Evolutionary conservation across 2,797 vertebrate genomes (phyloP).

Genomic region (Knipowitschia caucasica): DNA sequence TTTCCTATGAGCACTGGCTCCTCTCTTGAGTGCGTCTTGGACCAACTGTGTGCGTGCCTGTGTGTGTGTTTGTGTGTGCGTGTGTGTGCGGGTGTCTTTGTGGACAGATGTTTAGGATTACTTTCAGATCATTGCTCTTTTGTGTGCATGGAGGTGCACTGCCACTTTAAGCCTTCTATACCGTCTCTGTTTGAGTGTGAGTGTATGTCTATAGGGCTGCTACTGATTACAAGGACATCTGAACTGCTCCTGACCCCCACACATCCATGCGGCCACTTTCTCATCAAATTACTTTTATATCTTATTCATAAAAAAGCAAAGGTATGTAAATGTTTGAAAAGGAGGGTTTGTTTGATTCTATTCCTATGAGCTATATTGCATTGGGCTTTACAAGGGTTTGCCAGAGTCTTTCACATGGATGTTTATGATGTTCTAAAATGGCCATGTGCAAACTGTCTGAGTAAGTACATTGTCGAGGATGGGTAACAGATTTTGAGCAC

Average conservation of each 20-base stretch:
- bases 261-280: too few relatives aligned
- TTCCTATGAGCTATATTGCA: too few relatives aligned
- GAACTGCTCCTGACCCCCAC: conserved; percentile 45
- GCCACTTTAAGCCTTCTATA: conserved; percentile 49
- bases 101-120: conserved; percentile 83
- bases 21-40: conserved; percentile 72
- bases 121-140: conserved; percentile 79
- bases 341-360: too few relatives aligned
- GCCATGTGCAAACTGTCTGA: too few relatives aligned
- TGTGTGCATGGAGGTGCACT: conserved; percentile 74
- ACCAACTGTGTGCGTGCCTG: conserved; percentile 73
- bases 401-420: too few relatives aligned
- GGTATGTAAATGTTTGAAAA: too few relatives aligned
- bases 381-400: too few relatives aligned
- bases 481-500: too few relatives aligned
- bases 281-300: background rate
- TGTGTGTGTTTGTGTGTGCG: too few relatives aligned
- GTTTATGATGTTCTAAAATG: too few relatives aligned
- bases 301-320: too few relatives aligned
- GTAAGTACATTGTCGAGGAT: too few relatives aligned
- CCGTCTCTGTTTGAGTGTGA: background rate
- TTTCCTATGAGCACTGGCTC: conserved; percentile 40
- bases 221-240: conserved; percentile 68
- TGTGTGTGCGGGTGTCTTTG: conserved; percentile 71
- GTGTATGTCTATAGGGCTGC: conserved; percentile 53